Conservation (phyloP, 2,888 invertebrate genomes). For the Habrosyne pyritoides region DNA sequence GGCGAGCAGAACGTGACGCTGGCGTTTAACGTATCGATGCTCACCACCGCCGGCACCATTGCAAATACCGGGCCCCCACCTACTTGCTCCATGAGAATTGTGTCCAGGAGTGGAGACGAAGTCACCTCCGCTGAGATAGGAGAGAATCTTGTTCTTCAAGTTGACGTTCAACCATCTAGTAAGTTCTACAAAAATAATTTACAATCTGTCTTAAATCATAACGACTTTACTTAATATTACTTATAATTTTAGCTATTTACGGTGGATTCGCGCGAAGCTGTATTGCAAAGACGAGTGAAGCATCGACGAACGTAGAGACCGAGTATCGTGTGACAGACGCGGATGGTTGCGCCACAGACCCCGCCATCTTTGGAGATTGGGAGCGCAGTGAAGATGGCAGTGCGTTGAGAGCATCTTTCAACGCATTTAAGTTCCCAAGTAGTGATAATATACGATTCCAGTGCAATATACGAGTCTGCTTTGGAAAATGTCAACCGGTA, state of each 20-base stretch:
- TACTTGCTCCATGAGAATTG: conserved; percentile 95
- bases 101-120: conserved; percentile 92
- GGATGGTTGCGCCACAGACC: conserved; percentile 96
- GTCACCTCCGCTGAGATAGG: conserved; percentile 96
- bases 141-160: conserved; percentile 93
- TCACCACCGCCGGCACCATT: conserved; percentile 97
- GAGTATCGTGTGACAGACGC: conserved; percentile 97
- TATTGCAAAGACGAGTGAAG: conserved; percentile 95
- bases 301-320: conserved; percentile 89
- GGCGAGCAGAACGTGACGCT: conserved; percentile 96
- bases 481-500: conserved; percentile 97
- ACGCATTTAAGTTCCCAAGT: conserved; percentile 97
- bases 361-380: conserved; percentile 97
- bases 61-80: conserved; percentile 98
- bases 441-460: conserved; percentile 97
- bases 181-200: conserved; percentile 44
- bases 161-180: conserved; percentile 91
- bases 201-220: too few relatives aligned
- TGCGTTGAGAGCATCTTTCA: conserved; percentile 93
- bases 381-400: conserved; percentile 93
- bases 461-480: conserved; percentile 97
- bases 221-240: too few relatives aligned
- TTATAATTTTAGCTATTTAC: conserved; percentile 87
- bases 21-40: conserved; percentile 97
- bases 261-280: conserved; percentile 97